Conservation (phyloP, 1,140 invertebrate species). For the Stegodyphus dumicola region DNA sequence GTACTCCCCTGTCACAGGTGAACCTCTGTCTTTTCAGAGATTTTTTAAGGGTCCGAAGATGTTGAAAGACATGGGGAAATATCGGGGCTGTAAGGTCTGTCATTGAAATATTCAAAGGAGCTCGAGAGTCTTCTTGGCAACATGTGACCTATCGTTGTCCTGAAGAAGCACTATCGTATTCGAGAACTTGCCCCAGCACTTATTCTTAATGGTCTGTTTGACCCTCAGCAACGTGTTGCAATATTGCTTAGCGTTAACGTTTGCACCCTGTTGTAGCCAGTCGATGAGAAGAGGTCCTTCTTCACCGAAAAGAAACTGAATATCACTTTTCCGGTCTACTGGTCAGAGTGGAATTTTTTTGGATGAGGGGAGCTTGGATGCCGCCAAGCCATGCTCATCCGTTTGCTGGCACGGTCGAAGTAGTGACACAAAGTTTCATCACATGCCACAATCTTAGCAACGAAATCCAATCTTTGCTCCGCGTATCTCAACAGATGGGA, state of each 20-base stretch:
- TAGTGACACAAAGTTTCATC: no score
- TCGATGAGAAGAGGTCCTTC: background rate
- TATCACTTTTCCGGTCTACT: background rate
- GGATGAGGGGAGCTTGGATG: no score
- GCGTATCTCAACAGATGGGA: no score
- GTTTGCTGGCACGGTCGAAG: no score
- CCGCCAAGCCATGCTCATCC: no score
- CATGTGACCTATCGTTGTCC: background rate
- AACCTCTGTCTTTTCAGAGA: background rate
- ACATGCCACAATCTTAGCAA: no score
- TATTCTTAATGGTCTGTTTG: background rate
- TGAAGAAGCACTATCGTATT: constrained; percentile 6
- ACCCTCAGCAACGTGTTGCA: background rate
- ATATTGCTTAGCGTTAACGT: background rate
- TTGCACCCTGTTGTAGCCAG: background rate
- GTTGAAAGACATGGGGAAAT: background rate
- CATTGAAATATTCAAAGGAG: background rate
- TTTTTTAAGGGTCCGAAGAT: background rate
- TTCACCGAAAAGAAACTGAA: background rate
- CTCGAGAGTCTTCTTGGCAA: background rate
- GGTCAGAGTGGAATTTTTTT: background rate
- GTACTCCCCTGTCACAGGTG: background rate
- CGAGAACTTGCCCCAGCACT: background rate
- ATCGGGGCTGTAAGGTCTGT: background rate
- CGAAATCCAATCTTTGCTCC: no score